phyloP scores from a whole-genome alignment of 2,113 vertebrate genomes.

The Rattus norvegicus region GRCr8 NC_086025.1:48224501-48225000 shows the following conservation, averaged over 20 bases:
- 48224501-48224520: too few relatives aligned
- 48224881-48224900: neutral
- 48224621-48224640: neutral
- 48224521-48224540: neutral
- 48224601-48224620: neutral
- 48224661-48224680: too few relatives aligned
- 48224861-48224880: neutral
- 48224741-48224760: neutral
- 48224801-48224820: neutral
- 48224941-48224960: neutral
- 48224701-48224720: neutral
- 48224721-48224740: neutral
- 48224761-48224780: neutral
- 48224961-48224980: neutral
- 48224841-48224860: neutral
- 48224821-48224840: neutral
- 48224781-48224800: neutral
- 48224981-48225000: neutral
- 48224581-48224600: neutral
- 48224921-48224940: neutral
- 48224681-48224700: fast-evolving
- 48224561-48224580: neutral
- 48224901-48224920: neutral
- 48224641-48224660: neutral
- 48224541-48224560: neutral